Evolutionary conservation across 2,888 invertebrate genomes (phyloP), one percentile per base, ranked within the genome.

Genomic region (Ophioninae sp.): DNA sequence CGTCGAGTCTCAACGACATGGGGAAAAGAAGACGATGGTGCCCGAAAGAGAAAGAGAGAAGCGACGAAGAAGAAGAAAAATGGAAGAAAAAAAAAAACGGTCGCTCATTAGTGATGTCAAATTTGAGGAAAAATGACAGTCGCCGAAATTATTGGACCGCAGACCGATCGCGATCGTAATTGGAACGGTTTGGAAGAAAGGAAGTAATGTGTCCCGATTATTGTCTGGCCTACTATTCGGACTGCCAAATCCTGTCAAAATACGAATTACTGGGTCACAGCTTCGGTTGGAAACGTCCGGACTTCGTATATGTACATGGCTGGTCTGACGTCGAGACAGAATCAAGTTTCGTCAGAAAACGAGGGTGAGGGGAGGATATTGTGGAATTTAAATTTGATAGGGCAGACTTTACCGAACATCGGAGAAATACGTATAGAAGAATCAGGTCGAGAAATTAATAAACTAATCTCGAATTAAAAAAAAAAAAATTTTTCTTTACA

Each of bases 1-100:
- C 23, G 13, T 20, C 56, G 65, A 59, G 69, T 85, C 71, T 81
- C 81, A 82, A 77, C 74, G 68, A 63, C 64, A 44, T 37, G 39
- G 69, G 73, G 72, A 76, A 30, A 69, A 41, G 37, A 37, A 56
- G 41, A 41, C 56, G 51, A 13, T 59, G 37, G n/a, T 22, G 6
- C 22, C 41, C 23, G 20, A 44, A 39, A 44, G 10, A 39, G 58
- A 37, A 37, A 13, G 22, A 37, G 13, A 37, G 51, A 51, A 13
- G 17, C 10, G 3, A 13, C 10, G 13, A 17, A 10, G 51, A 17
- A 51, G 51, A 51, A 17, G 51, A 51, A 13, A 51, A 30, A 3
- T n/a, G n/a, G n/a, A n/a, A n/a, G 2, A 30, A 30, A 30, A 30
- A 2, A 30, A 30, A 3, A 30, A 30, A 30, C 30, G 30, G 30